Evolutionary conservation across 2,113 vertebrate genomes (phyloP).

Genomic region (Paratilapia polleni): DNA sequence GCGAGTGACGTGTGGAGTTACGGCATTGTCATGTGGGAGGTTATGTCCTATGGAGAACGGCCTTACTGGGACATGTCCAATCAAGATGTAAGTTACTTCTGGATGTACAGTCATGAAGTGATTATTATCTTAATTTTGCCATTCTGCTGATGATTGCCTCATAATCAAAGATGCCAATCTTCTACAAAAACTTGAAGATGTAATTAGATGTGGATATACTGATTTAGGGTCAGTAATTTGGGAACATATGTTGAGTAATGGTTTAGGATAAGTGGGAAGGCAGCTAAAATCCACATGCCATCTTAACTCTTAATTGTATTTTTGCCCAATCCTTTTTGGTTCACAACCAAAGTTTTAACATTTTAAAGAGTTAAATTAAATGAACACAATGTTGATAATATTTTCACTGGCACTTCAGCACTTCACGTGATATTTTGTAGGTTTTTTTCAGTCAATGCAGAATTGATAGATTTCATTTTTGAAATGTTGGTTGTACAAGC

Average conservation of each 20-base stretch:
- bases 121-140: background rate
- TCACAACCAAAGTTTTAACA: too few species aligned
- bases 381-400: too few species aligned
- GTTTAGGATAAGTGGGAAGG: background rate
- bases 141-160: background rate
- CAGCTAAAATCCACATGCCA: background rate
- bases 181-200: background rate
- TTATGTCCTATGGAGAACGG: slow-evolving; percentile 97
- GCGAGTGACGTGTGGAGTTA: slow-evolving; percentile 99
- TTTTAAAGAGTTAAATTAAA: too few species aligned
- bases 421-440: background rate
- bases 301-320: background rate
- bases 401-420: too few species aligned
- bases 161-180: background rate
- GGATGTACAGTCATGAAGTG: background rate
- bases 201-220: background rate
- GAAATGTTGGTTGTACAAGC: background rate
- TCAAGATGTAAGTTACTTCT: slow-evolving; percentile 91
- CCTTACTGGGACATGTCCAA: slow-evolving; percentile 99
- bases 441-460: background rate
- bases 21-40: slow-evolving; percentile 99
- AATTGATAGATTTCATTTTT: background rate
- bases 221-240: background rate
- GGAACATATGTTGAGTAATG: background rate
- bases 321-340: background rate